Evolutionary conservation across 2,888 invertebrate genomes (phyloP).

Genomic region (Octodonta nipae): DNA sequence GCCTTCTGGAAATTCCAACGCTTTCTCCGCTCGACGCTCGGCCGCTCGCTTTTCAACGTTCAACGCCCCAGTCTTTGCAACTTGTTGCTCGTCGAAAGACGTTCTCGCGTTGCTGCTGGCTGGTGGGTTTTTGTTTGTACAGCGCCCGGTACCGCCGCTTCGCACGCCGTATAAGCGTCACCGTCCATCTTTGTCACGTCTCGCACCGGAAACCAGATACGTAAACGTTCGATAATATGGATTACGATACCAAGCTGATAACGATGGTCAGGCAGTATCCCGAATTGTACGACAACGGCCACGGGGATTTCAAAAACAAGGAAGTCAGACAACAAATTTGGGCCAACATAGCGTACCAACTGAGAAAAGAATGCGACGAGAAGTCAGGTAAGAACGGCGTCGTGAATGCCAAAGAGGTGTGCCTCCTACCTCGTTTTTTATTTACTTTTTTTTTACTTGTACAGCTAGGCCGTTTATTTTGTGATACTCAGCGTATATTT

Average conservation of each 20-base stretch:
- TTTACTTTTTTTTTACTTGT: no score
- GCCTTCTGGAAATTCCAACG: constrained; percentile 5
- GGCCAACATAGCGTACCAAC: constrained; percentile 10
- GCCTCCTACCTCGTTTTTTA: no score
- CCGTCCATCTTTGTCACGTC: background rate
- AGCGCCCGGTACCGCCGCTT: background rate
- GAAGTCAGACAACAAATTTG: constrained; percentile 10
- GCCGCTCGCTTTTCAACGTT: background rate
- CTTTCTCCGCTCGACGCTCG: background rate
- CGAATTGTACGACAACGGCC: constrained; percentile 14
- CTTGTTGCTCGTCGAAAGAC: constrained; percentile 4
- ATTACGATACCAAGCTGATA: constrained; percentile 13
- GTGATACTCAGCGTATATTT: no score
- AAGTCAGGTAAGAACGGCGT: constrained; percentile 13
- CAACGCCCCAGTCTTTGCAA: constrained; percentile 3
- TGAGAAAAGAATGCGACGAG: constrained; percentile 12
- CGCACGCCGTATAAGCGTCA: background rate
- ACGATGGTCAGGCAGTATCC: constrained; percentile 11
- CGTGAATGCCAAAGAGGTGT: no score
- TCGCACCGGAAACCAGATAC: constrained; percentile 2
- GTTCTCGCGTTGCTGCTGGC: background rate
- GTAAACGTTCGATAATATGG: constrained; percentile 10
- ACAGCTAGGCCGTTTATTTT: no score
- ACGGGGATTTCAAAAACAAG: constrained; percentile 13
- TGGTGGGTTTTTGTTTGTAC: constrained; percentile 2